Evolutionary conservation across 2,797 vertebrate genomes (phyloP).

Genomic region (Holocentrus rufus): DNA sequence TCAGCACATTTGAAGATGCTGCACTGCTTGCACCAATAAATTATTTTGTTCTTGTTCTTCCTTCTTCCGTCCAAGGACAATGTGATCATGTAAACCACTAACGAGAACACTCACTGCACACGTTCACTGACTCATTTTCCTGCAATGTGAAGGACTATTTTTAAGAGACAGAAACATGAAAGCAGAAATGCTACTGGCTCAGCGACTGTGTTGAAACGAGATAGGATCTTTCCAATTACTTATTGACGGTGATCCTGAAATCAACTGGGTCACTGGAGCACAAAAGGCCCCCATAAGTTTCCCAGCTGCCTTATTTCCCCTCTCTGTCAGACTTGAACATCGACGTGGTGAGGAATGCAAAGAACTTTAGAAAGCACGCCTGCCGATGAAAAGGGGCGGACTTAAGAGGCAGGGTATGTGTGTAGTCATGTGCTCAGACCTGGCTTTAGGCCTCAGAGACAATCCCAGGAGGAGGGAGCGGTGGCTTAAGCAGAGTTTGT

Average conservation of each 20-base stretch:
- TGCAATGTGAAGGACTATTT: not conserved
- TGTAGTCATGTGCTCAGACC: slow-evolving; percentile 45
- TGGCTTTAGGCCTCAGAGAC: slow-evolving; percentile 30
- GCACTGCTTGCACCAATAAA: not conserved
- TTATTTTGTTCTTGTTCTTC: not conserved
- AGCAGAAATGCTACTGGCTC: not conserved
- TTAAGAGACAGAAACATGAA: not conserved
- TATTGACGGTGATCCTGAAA: slow-evolving; percentile 17
- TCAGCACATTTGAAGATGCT: slow-evolving; percentile 33
- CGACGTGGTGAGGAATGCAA: slow-evolving; percentile 64
- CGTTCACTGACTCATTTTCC: not conserved
- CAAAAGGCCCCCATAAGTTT: not conserved
- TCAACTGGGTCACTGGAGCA: slow-evolving; percentile 25
- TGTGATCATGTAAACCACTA: not conserved
- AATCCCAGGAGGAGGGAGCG: slow-evolving; percentile 14
- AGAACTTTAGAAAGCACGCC: slow-evolving; percentile 51
- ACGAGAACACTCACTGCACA: not conserved
- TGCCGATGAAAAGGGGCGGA: slow-evolving; percentile 64
- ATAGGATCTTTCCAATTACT: not conserved
- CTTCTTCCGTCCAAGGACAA: slow-evolving; percentile 1
- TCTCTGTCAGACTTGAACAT: not conserved
- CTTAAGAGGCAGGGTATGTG: slow-evolving; percentile 42
- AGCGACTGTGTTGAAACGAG: not conserved
- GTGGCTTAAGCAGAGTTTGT: not conserved
- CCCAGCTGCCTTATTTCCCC: not conserved